Conservation (phyloP, 1,140 invertebrate genomes). For the Ceratina calcarata region DNA sequence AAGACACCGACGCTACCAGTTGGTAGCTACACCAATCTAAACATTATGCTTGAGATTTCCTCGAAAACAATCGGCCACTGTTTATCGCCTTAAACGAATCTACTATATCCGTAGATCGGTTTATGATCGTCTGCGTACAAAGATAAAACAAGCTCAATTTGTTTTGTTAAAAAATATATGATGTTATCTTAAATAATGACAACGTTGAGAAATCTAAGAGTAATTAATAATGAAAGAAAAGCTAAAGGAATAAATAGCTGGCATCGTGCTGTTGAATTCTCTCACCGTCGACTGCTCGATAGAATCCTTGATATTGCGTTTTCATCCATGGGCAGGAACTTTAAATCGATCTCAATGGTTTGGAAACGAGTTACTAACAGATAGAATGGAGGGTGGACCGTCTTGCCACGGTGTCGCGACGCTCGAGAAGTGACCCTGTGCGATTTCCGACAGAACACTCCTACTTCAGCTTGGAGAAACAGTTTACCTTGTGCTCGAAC, state of each 20-base stretch:
- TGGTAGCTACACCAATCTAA: conserved; percentile 54
- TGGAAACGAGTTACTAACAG: conserved; percentile 56
- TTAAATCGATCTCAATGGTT: conserved; percentile 57
- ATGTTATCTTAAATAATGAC: too few relatives aligned
- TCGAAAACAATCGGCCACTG: conserved; percentile 57
- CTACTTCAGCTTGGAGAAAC: conserved; percentile 55
- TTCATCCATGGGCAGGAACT: conserved; percentile 38
- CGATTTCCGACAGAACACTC: conserved; percentile 61
- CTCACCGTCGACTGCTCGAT: not conserved
- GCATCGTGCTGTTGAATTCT: not conserved
- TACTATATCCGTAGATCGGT: not conserved
- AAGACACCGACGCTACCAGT: conserved; percentile 46
- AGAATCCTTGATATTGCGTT: not conserved
- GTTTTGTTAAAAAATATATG: too few relatives aligned
- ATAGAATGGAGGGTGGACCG: conserved; percentile 43
- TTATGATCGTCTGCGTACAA: not conserved
- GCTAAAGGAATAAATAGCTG: too few relatives aligned
- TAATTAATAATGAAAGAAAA: too few relatives aligned
- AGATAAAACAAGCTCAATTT: too few relatives aligned
- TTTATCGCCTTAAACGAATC: conserved; percentile 52
- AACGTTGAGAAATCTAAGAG: too few relatives aligned
- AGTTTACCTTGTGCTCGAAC: conserved; percentile 65
- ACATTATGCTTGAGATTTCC: conserved; percentile 55
- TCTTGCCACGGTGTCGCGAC: conserved; percentile 37
- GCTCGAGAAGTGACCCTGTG: conserved; percentile 44